These are phyloP conservation scores for Pseudomyrmex dendroicus DNA, from an alignment of 1,140 invertebrate genomes.

Conservation along the genomic window DNA sequence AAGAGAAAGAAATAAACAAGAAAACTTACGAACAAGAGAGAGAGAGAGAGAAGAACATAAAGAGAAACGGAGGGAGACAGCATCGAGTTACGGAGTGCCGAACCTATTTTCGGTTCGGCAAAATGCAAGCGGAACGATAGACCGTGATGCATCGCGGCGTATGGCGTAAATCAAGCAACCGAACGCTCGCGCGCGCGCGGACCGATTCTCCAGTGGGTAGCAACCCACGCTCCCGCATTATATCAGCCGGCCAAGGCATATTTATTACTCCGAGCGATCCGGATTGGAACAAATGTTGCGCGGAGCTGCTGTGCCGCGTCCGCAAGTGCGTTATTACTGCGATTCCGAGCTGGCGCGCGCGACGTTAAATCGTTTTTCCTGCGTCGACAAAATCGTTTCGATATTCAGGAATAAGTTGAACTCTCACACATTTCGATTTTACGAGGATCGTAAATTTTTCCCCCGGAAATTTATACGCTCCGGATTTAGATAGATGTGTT, in stretches of 20 bases:
- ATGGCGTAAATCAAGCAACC: constrained; percentile 83
- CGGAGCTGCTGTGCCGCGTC: constrained; percentile 40
- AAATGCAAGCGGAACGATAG: constrained; percentile 81
- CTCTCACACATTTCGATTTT: constrained; percentile 1
- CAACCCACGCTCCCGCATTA: constrained; percentile 82
- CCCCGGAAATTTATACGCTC: neutral
- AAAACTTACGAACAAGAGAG: neutral
- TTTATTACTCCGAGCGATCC: constrained; percentile 78
- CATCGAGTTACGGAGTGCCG: constrained; percentile 68
- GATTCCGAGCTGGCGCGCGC: neutral
- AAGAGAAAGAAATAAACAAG: neutral
- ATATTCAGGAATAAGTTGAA: constrained; percentile 5
- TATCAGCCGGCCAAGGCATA: constrained; percentile 81
- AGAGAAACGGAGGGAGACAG: constrained; percentile 51
- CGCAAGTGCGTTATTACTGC: constrained; percentile 66
- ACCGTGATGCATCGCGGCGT: constrained; percentile 77
- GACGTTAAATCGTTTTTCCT: constrained; percentile 19
- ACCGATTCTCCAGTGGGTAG: constrained; percentile 77
- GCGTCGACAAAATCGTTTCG: constrained; percentile 1
- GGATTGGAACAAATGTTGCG: constrained; percentile 80
- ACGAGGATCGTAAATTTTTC: neutral
- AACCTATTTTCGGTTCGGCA: constrained; percentile 77
- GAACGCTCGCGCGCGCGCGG: constrained; percentile 60
- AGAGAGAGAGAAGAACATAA: neutral
- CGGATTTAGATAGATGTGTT: neutral